Conservation (phyloP, 2,797 vertebrate genomes). For the Notamacropus eugenii region DNA sequence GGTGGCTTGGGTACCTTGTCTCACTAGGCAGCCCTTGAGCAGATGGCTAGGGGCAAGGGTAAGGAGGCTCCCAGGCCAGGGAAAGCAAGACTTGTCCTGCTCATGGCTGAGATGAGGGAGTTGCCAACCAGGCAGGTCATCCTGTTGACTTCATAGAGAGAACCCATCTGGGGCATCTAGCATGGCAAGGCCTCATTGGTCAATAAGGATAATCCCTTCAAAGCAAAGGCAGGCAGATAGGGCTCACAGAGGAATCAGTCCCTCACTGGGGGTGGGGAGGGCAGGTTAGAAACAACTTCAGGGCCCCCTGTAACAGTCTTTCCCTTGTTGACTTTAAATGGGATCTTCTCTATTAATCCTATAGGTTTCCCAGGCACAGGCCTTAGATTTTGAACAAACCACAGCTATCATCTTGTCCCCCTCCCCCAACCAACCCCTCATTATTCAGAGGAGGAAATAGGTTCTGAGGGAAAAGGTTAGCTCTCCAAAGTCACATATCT, state of each 20-base stretch:
- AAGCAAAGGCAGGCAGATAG: background rate
- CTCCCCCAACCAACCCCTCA: background rate
- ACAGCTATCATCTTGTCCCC: background rate
- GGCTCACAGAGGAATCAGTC: background rate
- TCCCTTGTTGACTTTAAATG: accelerated
- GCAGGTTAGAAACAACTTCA: background rate
- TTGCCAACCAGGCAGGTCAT: background rate
- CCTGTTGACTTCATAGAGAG: background rate
- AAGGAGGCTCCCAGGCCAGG: background rate
- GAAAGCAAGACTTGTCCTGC: background rate
- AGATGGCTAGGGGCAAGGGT: background rate
- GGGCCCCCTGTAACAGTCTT: too few relatives aligned
- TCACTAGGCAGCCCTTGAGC: background rate
- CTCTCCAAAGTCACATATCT: background rate
- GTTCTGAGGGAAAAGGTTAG: background rate
- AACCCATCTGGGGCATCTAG: background rate
- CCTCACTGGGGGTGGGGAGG: background rate
- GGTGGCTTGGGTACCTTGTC: background rate
- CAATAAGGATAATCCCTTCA: background rate
- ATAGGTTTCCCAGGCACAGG: background rate
- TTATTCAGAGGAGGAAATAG: background rate
- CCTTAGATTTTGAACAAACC: background rate
- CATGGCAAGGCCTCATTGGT: background rate
- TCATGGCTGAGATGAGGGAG: background rate
- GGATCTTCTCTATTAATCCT: accelerated